Evolutionary conservation across 1,140 invertebrate genomes (phyloP), one percentile per base, ranked within the genome.

Genomic region (Drosophila pallidifrons): DNA sequence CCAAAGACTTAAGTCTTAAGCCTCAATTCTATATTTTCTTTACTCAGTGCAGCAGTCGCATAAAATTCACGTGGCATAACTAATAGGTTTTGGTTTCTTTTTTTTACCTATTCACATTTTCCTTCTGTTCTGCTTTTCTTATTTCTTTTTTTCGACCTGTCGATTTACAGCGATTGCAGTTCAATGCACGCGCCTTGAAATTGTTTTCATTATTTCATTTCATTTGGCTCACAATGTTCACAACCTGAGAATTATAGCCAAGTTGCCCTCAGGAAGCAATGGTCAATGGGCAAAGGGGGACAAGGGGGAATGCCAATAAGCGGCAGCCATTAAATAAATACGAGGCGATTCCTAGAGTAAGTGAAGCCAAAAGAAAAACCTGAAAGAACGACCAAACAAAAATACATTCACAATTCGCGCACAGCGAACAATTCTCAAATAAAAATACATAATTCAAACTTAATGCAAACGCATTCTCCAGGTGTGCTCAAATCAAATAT

Each of bases 131-230:
- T 5, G 38, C 3, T 25, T 3, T 4, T 0, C 55, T n/a, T 35
- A 8, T 41, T 35, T 25, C 45, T 25, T 52, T 35, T 51, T 32
- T 47, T 55, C 32, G 43, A 38, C 13, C 58, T 55, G 47, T 65
- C n/a, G 47, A 32, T 72, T 59, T 30, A 10, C 8, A 28, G 41
- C 59, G 38, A 68, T 82, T 82, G 82, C 82, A 82, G 79, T 88
- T 88, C 83, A 87, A 82, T 87, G 83, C 76, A 86, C 75, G 79
- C 75, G 68, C 72, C 67, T 70, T 69, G 76, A 88, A 82, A 86
- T 82, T 86, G 82, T 88, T 87, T 87, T 86, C 82, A 86, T 86
- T 86, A 86, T 87, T 87, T 86, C 82, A 87, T 86, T 82, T 82
- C 82, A 82, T 81, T 86, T 85, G 78, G 81, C 68, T 54, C 61